phyloP scores from a whole-genome alignment of 2,888 invertebrate genomes.

The Dolichopus griseipennis region DNA sequence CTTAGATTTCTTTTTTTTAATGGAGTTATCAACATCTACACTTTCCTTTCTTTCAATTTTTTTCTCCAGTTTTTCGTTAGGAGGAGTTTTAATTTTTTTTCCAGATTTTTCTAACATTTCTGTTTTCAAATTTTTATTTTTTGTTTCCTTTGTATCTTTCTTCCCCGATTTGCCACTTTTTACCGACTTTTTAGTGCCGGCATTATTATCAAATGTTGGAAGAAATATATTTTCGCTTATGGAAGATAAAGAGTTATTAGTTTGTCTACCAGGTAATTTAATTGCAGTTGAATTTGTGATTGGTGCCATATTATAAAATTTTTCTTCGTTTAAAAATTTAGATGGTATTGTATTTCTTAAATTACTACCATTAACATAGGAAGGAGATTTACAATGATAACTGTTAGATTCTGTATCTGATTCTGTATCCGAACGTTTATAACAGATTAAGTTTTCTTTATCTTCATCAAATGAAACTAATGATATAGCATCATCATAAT shows the following conservation, averaged over 20 bases:
- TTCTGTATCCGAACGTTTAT: constrained; percentile 17
- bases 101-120: not conserved
- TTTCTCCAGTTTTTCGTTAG: not conserved
- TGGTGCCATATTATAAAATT: constrained; percentile 36
- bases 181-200: constrained; percentile 15
- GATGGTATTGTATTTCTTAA: constrained; percentile 17
- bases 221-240: constrained; percentile 77
- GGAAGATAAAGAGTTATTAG: constrained; percentile 76
- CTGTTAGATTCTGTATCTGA: constrained; percentile 7
- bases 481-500: constrained; percentile 6
- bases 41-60: not conserved
- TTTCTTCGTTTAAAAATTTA: constrained; percentile 15
- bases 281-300: constrained; percentile 32
- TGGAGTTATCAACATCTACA: not conserved
- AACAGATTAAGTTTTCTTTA: constrained; percentile 36
- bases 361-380: constrained; percentile 6
- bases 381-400: not conserved
- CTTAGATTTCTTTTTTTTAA: not conserved
- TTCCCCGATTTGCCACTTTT: constrained; percentile 7
- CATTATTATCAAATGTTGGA: constrained; percentile 45
- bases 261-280: constrained; percentile 60
- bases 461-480: constrained; percentile 21
- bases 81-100: not conserved
- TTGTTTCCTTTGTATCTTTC: not conserved
- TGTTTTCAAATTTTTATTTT: not conserved